Base-by-base conservation (phyloP, 2,888 invertebrate genomes). In the Antheraea yamamai region DNA sequence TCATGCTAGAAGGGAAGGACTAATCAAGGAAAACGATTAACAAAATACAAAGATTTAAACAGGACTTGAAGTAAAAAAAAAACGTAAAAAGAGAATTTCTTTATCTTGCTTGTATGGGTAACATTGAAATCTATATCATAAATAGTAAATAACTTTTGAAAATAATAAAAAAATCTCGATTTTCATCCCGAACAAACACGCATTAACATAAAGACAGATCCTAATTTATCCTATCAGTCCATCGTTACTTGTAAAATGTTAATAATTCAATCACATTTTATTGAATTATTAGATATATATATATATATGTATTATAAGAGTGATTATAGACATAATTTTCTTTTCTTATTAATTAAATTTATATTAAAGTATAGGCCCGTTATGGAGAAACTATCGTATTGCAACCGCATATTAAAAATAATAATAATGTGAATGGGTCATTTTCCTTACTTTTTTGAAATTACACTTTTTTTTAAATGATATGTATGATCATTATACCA, bases 171-270 rank as follows among this genome's bases (percentile, higher is more conserved):
- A 52, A 68, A 35, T 26, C 52, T 74, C 47, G 52, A 68, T 35
- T 52, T 68, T 68, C 51, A 68, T 23, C 70, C 68, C n/a, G 58
- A 8, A 47, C 77, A 73, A 79, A 74, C 61, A 74, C 75, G 70
- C 75, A 4, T 6, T 52, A 52, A 52, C 18, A 18, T 52, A 52
- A 52, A 52, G 76, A 77, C 76, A 71, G 76, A 71, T 84, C 86
- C 85, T 85, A 85, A 85, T 80, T 79, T 81, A 81, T 82, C 77
- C 81, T 82, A 85, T 85, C 86, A 86, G 86, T 86, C 82, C 81
- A 76, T 81, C 51, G 26, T 68, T 68, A 68, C 26, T 52, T 26
- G 55, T 66, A 35, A 20, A 68, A 52, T 14, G 26, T 74, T 66
- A 30, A 47, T 47, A 52, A 68, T 58, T 23, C n/a, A n/a, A n/a